phyloP scores from a whole-genome alignment of 2,113 vertebrate genomes.

The Eira barbara region DNA sequence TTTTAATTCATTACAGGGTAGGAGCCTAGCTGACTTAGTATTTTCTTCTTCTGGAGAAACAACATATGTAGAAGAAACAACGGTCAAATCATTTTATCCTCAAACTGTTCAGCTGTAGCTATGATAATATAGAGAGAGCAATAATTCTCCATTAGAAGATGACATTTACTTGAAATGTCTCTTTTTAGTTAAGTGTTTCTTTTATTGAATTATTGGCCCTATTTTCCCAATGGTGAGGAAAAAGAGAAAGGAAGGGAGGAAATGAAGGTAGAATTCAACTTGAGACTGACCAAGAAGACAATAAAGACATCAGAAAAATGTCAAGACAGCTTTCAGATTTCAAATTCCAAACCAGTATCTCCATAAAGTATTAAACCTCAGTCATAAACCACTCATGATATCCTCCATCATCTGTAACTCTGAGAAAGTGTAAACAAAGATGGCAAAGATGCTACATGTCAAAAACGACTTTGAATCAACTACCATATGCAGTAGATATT shows the following conservation, averaged over 20 bases:
- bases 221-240: constrained; percentile 44
- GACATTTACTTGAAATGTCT: constrained; percentile 54
- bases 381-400: background rate
- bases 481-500: background rate
- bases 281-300: constrained; percentile 42
- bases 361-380: constrained; percentile 46
- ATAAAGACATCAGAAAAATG: constrained; percentile 58
- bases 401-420: background rate
- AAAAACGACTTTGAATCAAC: background rate
- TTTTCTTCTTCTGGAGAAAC: constrained; percentile 13
- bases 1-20: background rate
- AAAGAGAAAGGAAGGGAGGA: background rate
- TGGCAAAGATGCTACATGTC: background rate
- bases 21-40: background rate
- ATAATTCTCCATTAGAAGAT: constrained; percentile 69
- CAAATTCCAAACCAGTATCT: constrained; percentile 17
- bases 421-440: constrained; percentile 28
- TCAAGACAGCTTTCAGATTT: constrained; percentile 43
- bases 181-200: constrained; percentile 56
- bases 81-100: background rate
- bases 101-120: constrained; percentile 21
- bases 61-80: background rate
- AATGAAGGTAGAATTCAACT: constrained; percentile 37
- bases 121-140: constrained; percentile 41
- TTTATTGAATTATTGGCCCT: constrained; percentile 55